Percentiles rank a stretch among this genome's conserved stretches.
Conservation (phyloP, 1,140 invertebrate species). For the Camponotus vicinus region DNA sequence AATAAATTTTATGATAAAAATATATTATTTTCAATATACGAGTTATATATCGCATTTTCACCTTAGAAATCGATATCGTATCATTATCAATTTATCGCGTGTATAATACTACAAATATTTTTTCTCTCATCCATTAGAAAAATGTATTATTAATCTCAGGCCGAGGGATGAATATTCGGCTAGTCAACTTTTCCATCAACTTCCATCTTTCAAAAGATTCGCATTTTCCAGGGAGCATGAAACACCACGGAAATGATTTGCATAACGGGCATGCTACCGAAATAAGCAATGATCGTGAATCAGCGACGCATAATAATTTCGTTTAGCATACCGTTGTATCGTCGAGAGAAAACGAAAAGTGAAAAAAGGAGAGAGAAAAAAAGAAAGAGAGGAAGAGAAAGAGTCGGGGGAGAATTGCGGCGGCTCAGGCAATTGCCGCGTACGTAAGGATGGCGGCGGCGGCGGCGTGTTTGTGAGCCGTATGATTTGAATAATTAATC, state of each 20-base stretch:
- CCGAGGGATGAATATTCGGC: not conserved
- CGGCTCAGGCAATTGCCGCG: too few species aligned
- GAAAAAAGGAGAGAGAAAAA: not conserved
- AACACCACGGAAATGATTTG: not conserved
- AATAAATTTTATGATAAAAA: conserved; percentile 41
- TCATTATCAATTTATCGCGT: conserved; percentile 19
- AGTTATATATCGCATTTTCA: not conserved
- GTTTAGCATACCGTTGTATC: not conserved
- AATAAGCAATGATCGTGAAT: not conserved
- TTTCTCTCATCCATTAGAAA: not conserved
- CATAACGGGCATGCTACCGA: not conserved
- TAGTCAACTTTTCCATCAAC: conserved; percentile 5
- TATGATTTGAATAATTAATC: conserved; percentile 76
- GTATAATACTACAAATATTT: not conserved
- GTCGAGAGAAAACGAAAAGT: conserved; percentile 3
- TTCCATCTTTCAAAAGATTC: not conserved
- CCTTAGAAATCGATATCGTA: not conserved
- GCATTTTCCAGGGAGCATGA: not conserved
- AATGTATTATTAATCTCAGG: not conserved
- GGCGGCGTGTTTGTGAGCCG: conserved; percentile 63
- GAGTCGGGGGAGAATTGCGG: not conserved
- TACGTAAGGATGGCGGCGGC: conserved; percentile 35
- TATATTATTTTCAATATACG: not conserved
- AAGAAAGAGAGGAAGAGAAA: not conserved
- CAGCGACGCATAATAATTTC: not conserved